Conservation (phyloP, 2,888 invertebrate genomes). For the Euplagia quadripunctaria region DNA sequence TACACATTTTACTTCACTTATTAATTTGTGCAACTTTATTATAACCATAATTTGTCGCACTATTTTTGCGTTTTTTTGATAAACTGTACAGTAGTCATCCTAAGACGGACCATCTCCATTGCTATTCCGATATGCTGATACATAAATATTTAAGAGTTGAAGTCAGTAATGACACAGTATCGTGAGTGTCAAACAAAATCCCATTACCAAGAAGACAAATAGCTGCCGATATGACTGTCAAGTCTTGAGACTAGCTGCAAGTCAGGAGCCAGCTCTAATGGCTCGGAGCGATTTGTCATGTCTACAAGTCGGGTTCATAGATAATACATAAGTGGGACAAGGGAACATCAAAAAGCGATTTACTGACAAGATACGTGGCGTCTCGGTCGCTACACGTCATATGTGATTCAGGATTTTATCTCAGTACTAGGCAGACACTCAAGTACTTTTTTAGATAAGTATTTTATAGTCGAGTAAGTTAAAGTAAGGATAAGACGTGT, state of each 20-base stretch:
- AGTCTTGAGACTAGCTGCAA: background rate
- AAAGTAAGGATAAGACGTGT: background rate
- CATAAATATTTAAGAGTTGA: too few relatives aligned
- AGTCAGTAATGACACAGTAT: too few relatives aligned
- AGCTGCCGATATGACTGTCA: background rate
- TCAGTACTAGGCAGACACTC: background rate
- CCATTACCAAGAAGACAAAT: background rate
- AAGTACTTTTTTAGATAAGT: background rate
- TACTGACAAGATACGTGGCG: constrained; percentile 25
- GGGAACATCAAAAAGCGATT: constrained; percentile 53
- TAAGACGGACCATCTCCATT: too few relatives aligned
- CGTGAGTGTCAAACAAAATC: background rate
- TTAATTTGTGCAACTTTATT: too few relatives aligned
- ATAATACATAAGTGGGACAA: constrained; percentile 35
- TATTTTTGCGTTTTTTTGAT: too few relatives aligned
- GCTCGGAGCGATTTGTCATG: constrained; percentile 37
- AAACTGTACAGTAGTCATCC: too few relatives aligned
- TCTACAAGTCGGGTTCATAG: constrained; percentile 18
- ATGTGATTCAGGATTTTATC: constrained; percentile 31
- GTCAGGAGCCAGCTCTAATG: constrained; percentile 25
- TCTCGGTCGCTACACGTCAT: constrained; percentile 8
- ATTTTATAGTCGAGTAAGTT: background rate
- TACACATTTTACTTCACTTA: too few relatives aligned
- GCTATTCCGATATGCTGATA: too few relatives aligned
- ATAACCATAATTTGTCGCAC: too few relatives aligned